phyloP scores from a whole-genome alignment of 2,797 vertebrate genomes.

The Lemur catta region DNA sequence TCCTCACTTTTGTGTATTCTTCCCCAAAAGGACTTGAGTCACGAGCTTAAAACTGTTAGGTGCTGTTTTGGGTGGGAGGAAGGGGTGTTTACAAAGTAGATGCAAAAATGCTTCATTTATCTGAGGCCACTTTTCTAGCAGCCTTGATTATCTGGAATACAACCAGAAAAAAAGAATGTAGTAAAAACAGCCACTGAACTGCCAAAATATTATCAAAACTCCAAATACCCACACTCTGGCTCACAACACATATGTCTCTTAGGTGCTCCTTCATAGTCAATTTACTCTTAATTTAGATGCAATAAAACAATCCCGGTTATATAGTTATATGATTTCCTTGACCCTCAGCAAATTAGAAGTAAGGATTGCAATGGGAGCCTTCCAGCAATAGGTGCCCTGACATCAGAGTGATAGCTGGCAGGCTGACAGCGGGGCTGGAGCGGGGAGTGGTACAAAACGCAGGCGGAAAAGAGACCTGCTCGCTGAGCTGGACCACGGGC shows the following conservation, averaged over 20 bases:
- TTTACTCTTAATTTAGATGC: slow-evolving; percentile 16
- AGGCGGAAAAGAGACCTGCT: neutral
- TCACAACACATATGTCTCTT: neutral
- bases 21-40: neutral
- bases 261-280: neutral
- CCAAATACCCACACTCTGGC: neutral
- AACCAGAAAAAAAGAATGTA: neutral
- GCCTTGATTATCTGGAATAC: neutral
- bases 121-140: neutral
- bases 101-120: neutral
- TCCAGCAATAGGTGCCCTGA: neutral
- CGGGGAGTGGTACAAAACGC: neutral
- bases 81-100: neutral
- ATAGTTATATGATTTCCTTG: neutral
- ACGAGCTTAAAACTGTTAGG: neutral
- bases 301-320: neutral
- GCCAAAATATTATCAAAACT: slow-evolving; percentile 37
- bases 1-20: slow-evolving; percentile 27
- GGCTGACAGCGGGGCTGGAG: neutral
- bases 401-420: neutral
- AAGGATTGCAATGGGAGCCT: neutral
- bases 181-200: neutral
- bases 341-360: neutral
- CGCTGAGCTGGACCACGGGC: rapidly evolving
- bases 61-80: no score